Evolutionary conservation across 2,797 vertebrate genomes (phyloP).

Genomic region (Leucoraja ocellata): DNA sequence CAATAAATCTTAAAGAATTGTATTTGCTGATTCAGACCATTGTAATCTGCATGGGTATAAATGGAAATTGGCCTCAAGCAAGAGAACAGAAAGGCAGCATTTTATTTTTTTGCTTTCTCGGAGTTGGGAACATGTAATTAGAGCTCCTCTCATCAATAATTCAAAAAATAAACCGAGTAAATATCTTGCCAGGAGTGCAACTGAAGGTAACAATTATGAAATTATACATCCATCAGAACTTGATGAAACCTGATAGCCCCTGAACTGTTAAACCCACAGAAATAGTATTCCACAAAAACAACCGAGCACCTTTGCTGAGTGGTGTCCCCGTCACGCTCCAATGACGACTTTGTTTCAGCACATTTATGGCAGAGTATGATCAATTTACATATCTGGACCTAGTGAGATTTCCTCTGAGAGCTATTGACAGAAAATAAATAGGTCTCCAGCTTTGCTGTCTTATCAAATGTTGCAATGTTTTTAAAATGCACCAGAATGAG

Average conservation of each 20-base stretch:
- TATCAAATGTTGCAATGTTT: too few relatives aligned
- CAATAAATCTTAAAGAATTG: background rate
- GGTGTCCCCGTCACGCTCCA: too few relatives aligned
- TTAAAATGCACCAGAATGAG: too few relatives aligned
- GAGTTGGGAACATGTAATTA: background rate
- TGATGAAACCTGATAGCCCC: background rate
- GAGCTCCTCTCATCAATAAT: background rate
- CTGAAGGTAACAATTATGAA: background rate
- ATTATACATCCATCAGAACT: background rate
- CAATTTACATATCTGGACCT: too few relatives aligned
- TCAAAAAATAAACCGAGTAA: background rate
- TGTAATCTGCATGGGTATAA: background rate
- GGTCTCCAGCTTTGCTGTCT: too few relatives aligned
- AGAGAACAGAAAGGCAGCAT: background rate
- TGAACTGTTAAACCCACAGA: background rate
- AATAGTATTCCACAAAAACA: background rate
- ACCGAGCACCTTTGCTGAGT: background rate
- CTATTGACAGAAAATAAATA: too few relatives aligned
- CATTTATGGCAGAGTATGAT: too few relatives aligned
- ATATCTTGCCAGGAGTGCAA: background rate
- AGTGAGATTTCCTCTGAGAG: too few relatives aligned
- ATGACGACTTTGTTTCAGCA: too few relatives aligned
- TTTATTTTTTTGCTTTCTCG: background rate
- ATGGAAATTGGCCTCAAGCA: background rate
- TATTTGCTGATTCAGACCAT: background rate